Evolutionary conservation across 2,797 vertebrate species (phyloP).

Genomic region (Ataeniobius toweri): DNA sequence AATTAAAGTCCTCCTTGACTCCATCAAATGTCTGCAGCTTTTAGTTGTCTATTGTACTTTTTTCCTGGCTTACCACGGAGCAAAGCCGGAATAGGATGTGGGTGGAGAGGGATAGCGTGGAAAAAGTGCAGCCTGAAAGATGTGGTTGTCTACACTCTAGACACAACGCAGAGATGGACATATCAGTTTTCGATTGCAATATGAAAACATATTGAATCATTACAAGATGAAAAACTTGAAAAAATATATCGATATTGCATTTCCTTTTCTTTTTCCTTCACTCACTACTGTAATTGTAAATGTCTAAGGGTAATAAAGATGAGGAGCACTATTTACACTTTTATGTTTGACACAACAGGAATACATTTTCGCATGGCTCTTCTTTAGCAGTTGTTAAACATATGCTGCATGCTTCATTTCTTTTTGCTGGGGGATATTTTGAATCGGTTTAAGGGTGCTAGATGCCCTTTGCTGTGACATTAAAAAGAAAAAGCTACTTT

Average conservation of each 20-base stretch:
- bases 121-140: neutral
- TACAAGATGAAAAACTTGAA: neutral
- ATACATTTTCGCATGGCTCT: conserved; percentile 13
- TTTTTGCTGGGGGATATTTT: conserved; percentile 57
- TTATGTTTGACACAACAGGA: conserved; percentile 37
- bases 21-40: neutral
- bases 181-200: neutral
- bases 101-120: neutral
- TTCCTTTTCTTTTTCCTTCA: conserved; percentile 1
- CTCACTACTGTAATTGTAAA: conserved; percentile 8
- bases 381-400: conserved; percentile 45
- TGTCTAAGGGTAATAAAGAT: conserved; percentile 6
- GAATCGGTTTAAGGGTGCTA: conserved; percentile 72
- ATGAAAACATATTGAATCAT: neutral
- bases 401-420: conserved; percentile 48
- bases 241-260: neutral
- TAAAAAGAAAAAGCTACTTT: conserved; percentile 66
- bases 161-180: neutral
- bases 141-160: neutral
- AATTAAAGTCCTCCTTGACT: neutral
- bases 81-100: neutral
- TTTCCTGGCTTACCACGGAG: neutral
- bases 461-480: conserved; percentile 68
- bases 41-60: neutral
- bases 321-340: conserved; percentile 22